Evolutionary conservation across 2,113 vertebrate genomes (phyloP), one percentile per base, ranked within the genome.

Genomic region (Myiozetetes cayanensis): DNA sequence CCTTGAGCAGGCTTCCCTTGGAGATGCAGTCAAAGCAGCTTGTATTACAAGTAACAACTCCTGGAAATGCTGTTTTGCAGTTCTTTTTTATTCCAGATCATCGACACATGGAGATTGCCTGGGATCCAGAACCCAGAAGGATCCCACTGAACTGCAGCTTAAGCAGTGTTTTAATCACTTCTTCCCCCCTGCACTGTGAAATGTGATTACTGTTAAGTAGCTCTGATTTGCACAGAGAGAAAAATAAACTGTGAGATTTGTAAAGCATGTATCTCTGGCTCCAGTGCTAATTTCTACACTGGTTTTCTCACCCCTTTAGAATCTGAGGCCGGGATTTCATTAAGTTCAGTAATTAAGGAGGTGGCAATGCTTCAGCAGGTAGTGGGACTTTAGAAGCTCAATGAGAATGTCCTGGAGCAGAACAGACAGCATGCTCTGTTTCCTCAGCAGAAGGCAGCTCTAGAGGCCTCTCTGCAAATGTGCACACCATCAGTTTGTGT

Each of bases 181-280:
- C 78, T 95, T 52, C 31, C 44, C 44, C 65, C 61, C 14, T 87
- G 76, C 93, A 93, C 92, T 81, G 65, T 88, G 90, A 95, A 93
- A 89, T 75, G 87, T 85, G 73, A 90, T 85, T 86, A 78, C 81
- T 52, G 61, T 74, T 56, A 72, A 92, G 28, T 74, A 92, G 20
- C 49, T 58, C 56, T 79, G 56, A 94, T 93, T 82, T 82, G 49
- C 92, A 94, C 86, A 61, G 41, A 95, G 52, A 66, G 31, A 77
- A 89, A 41, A 96, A 97, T 97, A 95, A 96, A 97, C 62, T 33
- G 17, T 81, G 82, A 90, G 52, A 94, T 95, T 95, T 90, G 12
- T 87, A 56, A 92, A 96, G 76, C 83, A 78, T 41, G 8, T 43
- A 19, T 37, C 44, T 24, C 2, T 84, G 79, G 41, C 66, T 85